These are phyloP conservation scores for Drosophila seguyi DNA, from an alignment of 1,140 invertebrate species.

Conservation along the genomic window DNA sequence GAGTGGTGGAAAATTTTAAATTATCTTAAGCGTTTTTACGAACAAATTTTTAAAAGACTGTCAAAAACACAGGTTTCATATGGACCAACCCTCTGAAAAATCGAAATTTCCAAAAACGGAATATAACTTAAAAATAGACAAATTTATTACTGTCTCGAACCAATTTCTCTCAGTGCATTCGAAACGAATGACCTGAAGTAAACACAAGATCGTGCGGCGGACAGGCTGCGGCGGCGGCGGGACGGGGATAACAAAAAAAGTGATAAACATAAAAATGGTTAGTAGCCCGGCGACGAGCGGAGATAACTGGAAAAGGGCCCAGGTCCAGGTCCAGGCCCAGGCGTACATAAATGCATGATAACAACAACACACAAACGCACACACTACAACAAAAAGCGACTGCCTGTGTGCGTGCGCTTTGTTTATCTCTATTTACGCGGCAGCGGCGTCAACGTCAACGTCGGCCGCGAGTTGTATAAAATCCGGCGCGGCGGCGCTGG, in stretches of 20 bases:
- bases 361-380: slow-evolving; percentile 26
- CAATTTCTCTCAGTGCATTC: slow-evolving; percentile 10
- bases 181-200: slow-evolving; percentile 50
- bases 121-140: too few relatives aligned
- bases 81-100: too few relatives aligned
- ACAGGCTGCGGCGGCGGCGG: slow-evolving; percentile 4
- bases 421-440: slow-evolving; percentile 63
- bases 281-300: slow-evolving; percentile 46
- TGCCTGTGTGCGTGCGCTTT: slow-evolving; percentile 16
- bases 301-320: slow-evolving; percentile 52
- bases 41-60: too few relatives aligned
- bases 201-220: slow-evolving; percentile 37
- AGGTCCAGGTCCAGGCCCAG: slow-evolving; percentile 11
- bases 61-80: too few relatives aligned
- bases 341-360: slow-evolving; percentile 48
- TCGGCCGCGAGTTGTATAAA: slow-evolving; percentile 58
- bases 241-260: slow-evolving; percentile 32
- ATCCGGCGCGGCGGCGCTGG: slow-evolving; percentile 24
- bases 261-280: slow-evolving; percentile 63
- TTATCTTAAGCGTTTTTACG: too few relatives aligned
- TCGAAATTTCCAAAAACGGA: too few relatives aligned
- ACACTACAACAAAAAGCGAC: neutral
- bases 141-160: too few relatives aligned
- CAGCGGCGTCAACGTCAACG: slow-evolving; percentile 41
- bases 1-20: too few relatives aligned